A percentile compares a stretch with the other conserved stretches of the same genome.
Conservation (phyloP, 2,888 invertebrate genomes). For the Pecten maximus region DNA sequence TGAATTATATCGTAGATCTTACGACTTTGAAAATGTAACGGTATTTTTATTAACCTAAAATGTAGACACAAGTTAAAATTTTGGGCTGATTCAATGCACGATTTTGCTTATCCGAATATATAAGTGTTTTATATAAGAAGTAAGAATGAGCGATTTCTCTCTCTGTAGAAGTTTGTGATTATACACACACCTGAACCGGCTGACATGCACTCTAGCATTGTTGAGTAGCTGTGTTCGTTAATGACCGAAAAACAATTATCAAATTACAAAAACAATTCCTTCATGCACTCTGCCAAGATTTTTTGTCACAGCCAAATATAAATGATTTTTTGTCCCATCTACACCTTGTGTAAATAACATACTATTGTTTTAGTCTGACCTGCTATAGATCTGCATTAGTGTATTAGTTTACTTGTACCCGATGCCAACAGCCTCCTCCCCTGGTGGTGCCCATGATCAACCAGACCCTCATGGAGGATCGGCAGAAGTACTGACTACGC, state of each 20-base stretch:
- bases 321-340: not conserved
- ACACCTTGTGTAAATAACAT: not conserved
- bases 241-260: not conserved
- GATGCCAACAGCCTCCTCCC: not conserved
- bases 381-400: not conserved
- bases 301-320: not conserved
- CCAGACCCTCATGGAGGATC: not conserved
- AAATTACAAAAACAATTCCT: not conserved
- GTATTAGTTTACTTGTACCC: not conserved
- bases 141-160: too few species aligned
- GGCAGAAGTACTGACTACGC: not conserved
- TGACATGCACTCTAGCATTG: not conserved
- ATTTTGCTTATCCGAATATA: too few species aligned
- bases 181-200: not conserved
- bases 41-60: too few species aligned
- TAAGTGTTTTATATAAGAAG: too few species aligned
- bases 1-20: too few species aligned
- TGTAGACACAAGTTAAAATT: too few species aligned
- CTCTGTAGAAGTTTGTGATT: too few species aligned
- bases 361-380: not conserved
- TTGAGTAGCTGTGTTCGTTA: not conserved
- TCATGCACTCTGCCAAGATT: not conserved
- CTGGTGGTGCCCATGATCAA: not conserved
- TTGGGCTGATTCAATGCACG: too few species aligned
- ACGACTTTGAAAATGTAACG: too few species aligned